These are phyloP conservation scores for Opisthocomus hoazin DNA, from an alignment of 2,113 vertebrate genomes.

Conservation along the genomic window DNA sequence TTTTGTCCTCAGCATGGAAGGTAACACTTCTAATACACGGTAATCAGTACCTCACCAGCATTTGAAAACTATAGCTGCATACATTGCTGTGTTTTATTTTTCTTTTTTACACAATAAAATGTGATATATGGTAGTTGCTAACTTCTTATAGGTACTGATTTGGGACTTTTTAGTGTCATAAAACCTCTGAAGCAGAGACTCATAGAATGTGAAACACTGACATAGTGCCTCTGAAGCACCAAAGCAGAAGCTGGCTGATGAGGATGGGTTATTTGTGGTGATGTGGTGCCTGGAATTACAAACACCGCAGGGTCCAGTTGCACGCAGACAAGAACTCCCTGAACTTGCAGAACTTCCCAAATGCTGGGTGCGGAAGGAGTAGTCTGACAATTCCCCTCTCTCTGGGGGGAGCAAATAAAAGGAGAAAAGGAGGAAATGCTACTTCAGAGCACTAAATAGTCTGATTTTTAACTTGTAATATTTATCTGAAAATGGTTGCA, in stretches of 20 bases:
- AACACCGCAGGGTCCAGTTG: not conserved
- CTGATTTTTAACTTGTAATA: not conserved
- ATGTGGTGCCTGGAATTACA: not conserved
- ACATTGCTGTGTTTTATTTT: not conserved
- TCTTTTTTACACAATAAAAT: not conserved
- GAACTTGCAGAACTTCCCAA: not conserved
- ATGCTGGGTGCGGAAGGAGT: not conserved
- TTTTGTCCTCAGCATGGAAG: not conserved
- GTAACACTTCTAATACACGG: not conserved
- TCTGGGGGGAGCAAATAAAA: not conserved
- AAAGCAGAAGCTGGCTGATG: slow-evolving; percentile 15
- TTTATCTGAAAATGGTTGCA: not conserved
- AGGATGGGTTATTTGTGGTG: not conserved
- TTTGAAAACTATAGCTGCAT: not conserved
- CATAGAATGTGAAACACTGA: slow-evolving; percentile 20
- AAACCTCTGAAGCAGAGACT: slow-evolving; percentile 7
- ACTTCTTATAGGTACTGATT: slow-evolving; percentile 44
- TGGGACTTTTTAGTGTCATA: slow-evolving; percentile 35
- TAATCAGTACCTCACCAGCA: not conserved
- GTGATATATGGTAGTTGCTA: slow-evolving; percentile 42
- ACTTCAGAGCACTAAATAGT: not conserved
- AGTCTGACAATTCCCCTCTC: not conserved
- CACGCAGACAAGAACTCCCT: not conserved
- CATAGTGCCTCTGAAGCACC: slow-evolving; percentile 2
- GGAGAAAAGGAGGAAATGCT: not conserved